phyloP scores from a whole-genome alignment of 2,113 vertebrate species.

The Poicephalus gulielmi region DNA sequence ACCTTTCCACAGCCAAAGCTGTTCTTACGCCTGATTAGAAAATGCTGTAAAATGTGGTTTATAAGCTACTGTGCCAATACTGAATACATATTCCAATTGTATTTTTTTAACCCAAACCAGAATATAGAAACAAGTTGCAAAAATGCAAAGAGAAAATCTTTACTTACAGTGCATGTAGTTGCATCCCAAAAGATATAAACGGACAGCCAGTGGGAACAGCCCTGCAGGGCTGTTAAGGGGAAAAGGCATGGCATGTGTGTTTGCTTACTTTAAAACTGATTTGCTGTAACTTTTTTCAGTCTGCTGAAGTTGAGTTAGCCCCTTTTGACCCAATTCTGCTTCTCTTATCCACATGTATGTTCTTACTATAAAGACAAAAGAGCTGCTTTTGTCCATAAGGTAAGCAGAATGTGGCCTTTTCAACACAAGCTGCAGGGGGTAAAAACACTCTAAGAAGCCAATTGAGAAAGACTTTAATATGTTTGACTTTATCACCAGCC shows the following conservation, averaged over 20 bases:
- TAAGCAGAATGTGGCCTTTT: not conserved
- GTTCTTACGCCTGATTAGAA: not conserved
- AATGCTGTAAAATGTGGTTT: not conserved
- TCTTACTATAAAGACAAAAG: not conserved
- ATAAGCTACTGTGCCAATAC: not conserved
- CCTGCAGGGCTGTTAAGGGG: not conserved
- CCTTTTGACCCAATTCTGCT: not conserved
- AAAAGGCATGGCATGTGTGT: not conserved
- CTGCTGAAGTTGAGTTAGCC: not conserved
- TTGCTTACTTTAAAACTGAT: not conserved
- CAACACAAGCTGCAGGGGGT: not conserved
- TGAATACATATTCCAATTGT: not conserved
- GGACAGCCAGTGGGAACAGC: not conserved
- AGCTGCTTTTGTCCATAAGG: not conserved
- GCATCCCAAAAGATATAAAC: not conserved
- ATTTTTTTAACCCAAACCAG: not conserved
- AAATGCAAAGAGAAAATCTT: not conserved
- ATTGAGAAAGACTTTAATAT: not conserved
- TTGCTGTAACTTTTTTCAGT: not conserved
- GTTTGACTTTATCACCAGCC: not conserved
- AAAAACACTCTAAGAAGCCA: not conserved
- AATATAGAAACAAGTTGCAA: not conserved
- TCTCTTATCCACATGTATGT: not conserved
- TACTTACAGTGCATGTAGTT: not conserved
- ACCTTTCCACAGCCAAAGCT: not conserved